A percentile compares a stretch with the other conserved stretches of the same genome.
Evolutionary conservation across 2,797 vertebrate species (phyloP).

Genomic region (Onychomys leucogaster): DNA sequence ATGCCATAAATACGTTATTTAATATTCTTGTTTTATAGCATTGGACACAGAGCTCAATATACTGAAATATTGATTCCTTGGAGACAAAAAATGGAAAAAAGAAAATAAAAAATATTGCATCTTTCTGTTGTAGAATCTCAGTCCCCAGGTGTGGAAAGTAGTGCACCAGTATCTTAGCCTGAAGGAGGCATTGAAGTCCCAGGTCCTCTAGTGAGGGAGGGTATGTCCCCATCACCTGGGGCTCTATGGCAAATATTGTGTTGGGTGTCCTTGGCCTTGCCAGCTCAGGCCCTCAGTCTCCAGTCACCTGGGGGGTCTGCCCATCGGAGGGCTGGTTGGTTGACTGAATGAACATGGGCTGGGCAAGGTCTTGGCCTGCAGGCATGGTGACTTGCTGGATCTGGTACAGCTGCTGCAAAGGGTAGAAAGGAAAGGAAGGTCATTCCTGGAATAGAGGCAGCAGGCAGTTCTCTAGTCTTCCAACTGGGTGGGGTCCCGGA

Average conservation of each 20-base stretch:
- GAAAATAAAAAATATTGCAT: constrained; percentile 83
- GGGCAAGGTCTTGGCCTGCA: constrained; percentile 96
- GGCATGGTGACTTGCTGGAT: constrained; percentile 99
- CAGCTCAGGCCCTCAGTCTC: constrained; percentile 91
- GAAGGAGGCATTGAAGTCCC: constrained; percentile 74
- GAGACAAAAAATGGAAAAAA: constrained; percentile 72
- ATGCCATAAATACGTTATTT: constrained; percentile 84
- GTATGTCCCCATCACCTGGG: constrained; percentile 57
- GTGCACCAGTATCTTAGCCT: constrained; percentile 81
- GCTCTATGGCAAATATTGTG: constrained; percentile 65
- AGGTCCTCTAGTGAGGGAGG: constrained; percentile 77
- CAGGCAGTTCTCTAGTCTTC: constrained; percentile 64
- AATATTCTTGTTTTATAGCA: constrained; percentile 81
- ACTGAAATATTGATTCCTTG: constrained; percentile 76
- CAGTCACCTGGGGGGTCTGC: constrained; percentile 92
- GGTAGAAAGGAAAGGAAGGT: constrained; percentile 65
- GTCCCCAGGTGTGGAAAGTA: constrained; percentile 74
- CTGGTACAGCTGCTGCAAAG: constrained; percentile 96
- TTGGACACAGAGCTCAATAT: constrained; percentile 81
- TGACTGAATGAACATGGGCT: constrained; percentile 99
- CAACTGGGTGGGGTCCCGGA: constrained; percentile 60
- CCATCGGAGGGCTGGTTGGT: constrained; percentile 94
- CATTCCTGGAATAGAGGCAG: constrained; percentile 59
- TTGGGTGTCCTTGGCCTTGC: constrained; percentile 75
- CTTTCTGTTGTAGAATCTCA: constrained; percentile 76